These are phyloP conservation scores for Cinclus mexicanus DNA, from an alignment of 2,113 vertebrate genomes.

Conservation along the genomic window DNA sequence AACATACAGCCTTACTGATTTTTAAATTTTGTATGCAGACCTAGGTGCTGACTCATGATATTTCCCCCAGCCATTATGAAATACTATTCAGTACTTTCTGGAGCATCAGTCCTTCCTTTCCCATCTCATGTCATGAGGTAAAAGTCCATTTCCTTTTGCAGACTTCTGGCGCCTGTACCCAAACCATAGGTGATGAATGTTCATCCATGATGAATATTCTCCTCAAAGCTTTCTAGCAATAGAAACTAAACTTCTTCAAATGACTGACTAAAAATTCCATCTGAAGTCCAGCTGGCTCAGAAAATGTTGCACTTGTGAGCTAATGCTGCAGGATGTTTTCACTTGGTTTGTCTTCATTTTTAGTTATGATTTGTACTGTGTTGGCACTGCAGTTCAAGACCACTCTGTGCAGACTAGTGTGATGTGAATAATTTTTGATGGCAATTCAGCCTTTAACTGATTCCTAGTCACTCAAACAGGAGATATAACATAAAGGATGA, in stretches of 20 bases:
- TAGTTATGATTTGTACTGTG: not conserved
- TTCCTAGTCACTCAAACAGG: not conserved
- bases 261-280: not conserved
- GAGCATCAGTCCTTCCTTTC: not conserved
- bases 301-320: not conserved
- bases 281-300: not conserved
- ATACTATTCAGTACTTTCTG: not conserved
- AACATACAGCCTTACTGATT: not conserved
- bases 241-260: not conserved
- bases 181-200: not conserved
- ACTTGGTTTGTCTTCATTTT: not conserved
- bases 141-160: not conserved
- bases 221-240: not conserved
- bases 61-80: not conserved
- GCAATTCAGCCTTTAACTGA: not conserved
- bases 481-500: not conserved
- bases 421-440: fast-evolving
- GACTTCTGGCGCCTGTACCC: not conserved
- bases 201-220: not conserved
- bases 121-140: not conserved
- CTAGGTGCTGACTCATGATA: not conserved
- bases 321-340: not conserved
- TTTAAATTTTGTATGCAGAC: not conserved
- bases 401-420: not conserved
- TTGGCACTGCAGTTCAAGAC: not conserved